phyloP scores from a whole-genome alignment of 1,140 invertebrate species.

The Adelges cooleyi region DNA sequence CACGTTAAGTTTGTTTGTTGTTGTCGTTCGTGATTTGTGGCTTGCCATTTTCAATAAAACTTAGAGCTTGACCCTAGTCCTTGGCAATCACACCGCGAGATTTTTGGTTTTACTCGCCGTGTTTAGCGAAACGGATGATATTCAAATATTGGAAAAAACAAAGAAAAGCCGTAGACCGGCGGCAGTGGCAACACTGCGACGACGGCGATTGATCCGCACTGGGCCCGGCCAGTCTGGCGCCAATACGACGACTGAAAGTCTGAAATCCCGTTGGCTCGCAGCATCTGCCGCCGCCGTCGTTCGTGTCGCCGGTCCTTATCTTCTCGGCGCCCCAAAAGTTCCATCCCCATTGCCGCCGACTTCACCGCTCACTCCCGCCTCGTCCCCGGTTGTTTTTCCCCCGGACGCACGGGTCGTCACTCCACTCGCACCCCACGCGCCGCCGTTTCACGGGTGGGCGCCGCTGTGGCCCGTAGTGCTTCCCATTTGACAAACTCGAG shows the following conservation, averaged over 20 bases:
- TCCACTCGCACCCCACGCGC: not conserved
- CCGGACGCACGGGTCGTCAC: too few relatives aligned
- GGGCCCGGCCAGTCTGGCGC: slow-evolving; percentile 26
- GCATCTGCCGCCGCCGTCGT: slow-evolving; percentile 6
- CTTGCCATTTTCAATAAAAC: too few relatives aligned
- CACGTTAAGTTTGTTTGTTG: too few relatives aligned
- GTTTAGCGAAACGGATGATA: too few relatives aligned
- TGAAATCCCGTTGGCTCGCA: slow-evolving; percentile 17
- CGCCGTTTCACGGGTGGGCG: not conserved
- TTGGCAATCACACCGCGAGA: too few relatives aligned
- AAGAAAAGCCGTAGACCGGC: not conserved
- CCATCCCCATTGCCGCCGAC: not conserved
- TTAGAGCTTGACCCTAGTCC: too few relatives aligned
- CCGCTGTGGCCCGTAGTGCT: not conserved
- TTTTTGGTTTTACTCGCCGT: too few relatives aligned
- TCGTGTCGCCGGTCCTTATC: slow-evolving; percentile 23
- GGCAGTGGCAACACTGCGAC: slow-evolving; percentile 22
- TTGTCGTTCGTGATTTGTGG: too few relatives aligned
- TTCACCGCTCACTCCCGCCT: too few relatives aligned
- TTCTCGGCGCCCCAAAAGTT: slow-evolving; percentile 18
- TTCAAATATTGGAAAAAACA: too few relatives aligned
- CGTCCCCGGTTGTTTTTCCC: too few relatives aligned
- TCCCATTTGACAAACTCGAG: not conserved
- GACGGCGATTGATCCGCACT: slow-evolving; percentile 18
- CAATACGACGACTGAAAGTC: slow-evolving; percentile 27